These are phyloP conservation scores for Thyatira batis DNA, from an alignment of 2,888 invertebrate species.

Conservation along the genomic window DNA sequence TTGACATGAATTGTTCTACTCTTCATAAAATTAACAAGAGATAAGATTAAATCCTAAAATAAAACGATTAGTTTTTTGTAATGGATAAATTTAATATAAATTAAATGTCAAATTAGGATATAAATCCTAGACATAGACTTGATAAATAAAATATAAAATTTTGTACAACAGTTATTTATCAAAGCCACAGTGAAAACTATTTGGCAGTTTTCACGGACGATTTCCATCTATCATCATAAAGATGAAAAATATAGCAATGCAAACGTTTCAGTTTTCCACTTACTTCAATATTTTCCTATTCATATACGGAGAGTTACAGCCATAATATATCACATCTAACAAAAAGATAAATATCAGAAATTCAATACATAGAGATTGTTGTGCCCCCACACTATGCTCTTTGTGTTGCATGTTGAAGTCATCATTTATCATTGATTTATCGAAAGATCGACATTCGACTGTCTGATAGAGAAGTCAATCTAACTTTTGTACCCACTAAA, in stretches of 20 bases:
- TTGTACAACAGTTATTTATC: neutral
- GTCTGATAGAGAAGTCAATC: slow-evolving; percentile 58
- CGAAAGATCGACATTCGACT: slow-evolving; percentile 51
- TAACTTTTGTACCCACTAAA: slow-evolving; percentile 29
- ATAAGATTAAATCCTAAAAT: no score
- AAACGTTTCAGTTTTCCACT: slow-evolving; percentile 1
- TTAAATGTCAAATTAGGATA: no score
- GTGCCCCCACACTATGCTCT: slow-evolving; percentile 35
- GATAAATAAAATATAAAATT: no score
- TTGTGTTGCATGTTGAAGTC: slow-evolving; percentile 48
- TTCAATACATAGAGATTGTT: slow-evolving; percentile 45
- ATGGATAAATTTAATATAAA: no score
- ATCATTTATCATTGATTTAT: slow-evolving; percentile 73
- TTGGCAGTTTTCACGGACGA: neutral
- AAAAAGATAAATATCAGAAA: slow-evolving; percentile 43
- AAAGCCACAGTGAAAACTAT: neutral
- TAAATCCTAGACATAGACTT: no score
- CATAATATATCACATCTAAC: slow-evolving; percentile 34
- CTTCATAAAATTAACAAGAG: no score
- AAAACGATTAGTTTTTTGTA: no score
- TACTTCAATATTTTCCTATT: slow-evolving; percentile 9
- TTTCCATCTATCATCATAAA: neutral
- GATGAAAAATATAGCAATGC: neutral
- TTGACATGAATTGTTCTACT: neutral
- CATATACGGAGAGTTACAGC: slow-evolving; percentile 32